phyloP scores from a whole-genome alignment of 2,113 vertebrate genomes.

The Nyctereutes procyonoides region DNA sequence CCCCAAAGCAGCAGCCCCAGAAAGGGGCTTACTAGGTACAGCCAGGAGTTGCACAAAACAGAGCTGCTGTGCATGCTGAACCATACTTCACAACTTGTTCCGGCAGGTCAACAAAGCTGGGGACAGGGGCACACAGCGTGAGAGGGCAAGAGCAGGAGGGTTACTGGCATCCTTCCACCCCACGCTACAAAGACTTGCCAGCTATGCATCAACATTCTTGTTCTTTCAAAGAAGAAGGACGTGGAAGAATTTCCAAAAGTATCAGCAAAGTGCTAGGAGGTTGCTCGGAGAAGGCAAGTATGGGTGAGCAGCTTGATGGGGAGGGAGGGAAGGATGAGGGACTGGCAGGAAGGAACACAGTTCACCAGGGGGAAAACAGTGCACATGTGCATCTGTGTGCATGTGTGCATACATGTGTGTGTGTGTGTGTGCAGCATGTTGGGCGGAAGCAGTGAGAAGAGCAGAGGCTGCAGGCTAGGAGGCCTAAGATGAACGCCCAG shows the following conservation, averaged over 20 bases:
- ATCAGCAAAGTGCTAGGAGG: background rate
- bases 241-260: background rate
- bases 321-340: rapidly evolving
- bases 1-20: background rate
- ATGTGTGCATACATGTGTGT: rapidly evolving
- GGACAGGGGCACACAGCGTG: background rate
- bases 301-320: background rate
- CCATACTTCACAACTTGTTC: rapidly evolving
- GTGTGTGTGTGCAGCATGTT: rapidly evolving
- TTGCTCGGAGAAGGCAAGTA: background rate
- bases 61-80: background rate
- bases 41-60: background rate
- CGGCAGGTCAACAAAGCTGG: background rate
- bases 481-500: background rate
- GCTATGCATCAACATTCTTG: background rate
- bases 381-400: no score
- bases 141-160: background rate
- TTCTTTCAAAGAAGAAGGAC: background rate
- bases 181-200: background rate
- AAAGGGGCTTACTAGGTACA: rapidly evolving
- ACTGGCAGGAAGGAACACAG: background rate
- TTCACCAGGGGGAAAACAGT: rapidly evolving
- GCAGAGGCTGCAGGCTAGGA: background rate
- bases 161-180: background rate
- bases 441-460: background rate